Percentiles rank a stretch among this genome's conserved stretches.
These are phyloP conservation scores for Pogoniulus pusillus DNA, from an alignment of 2,797 vertebrate genomes.

Conservation along the genomic window DNA sequence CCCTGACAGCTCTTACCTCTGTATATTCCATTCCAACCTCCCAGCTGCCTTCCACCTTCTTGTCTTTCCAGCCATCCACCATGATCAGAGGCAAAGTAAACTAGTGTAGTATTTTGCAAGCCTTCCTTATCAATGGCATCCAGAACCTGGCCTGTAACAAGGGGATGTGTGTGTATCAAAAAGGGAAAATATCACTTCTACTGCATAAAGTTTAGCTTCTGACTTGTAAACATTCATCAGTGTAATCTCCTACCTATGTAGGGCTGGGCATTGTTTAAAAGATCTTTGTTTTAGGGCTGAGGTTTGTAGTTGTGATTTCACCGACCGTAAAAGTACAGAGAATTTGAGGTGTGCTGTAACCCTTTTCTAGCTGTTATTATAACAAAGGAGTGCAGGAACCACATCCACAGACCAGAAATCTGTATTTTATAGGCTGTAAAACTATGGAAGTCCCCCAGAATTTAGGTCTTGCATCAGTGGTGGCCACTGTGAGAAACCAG, in stretches of 20 bases:
- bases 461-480: not conserved
- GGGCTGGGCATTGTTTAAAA: not conserved
- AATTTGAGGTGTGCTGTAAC: not conserved
- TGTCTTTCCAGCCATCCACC: constrained; percentile 86
- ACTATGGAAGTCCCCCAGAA: not conserved
- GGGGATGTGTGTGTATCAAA: not conserved
- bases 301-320: not conserved
- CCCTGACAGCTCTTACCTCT: constrained; percentile 76
- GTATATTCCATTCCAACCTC: constrained; percentile 92
- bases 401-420: not conserved
- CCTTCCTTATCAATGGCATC: constrained; percentile 78
- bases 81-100: constrained; percentile 93
- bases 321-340: not conserved
- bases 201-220: not conserved
- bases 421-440: not conserved
- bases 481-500: not conserved
- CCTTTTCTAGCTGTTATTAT: not conserved
- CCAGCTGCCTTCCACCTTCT: constrained; percentile 69
- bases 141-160: constrained; percentile 80
- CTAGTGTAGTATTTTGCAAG: constrained; percentile 81
- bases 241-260: not conserved
- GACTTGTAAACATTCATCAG: not conserved
- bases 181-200: not conserved
- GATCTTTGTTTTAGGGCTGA: not conserved
- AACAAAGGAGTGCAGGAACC: not conserved